Percentiles rank a stretch among this genome's conserved stretches.
Evolutionary conservation across 2,113 vertebrate genomes (phyloP).

Genomic region (Campylomormyrus tamandua): DNA sequence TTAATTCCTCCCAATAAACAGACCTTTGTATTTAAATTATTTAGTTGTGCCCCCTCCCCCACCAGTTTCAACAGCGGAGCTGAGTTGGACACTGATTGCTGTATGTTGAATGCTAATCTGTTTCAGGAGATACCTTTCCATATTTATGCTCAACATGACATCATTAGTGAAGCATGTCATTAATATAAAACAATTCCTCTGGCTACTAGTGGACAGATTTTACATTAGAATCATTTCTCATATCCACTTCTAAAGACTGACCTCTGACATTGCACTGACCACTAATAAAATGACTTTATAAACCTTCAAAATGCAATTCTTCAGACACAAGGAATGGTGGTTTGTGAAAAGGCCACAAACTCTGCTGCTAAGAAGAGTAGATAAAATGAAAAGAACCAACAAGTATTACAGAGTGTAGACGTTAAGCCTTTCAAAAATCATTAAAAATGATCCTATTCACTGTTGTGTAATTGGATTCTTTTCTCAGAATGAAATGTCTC

Average conservation of each 20-base stretch:
- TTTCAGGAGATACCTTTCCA: background rate
- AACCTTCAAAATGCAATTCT: background rate
- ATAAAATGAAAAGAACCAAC: background rate
- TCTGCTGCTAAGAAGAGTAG: background rate
- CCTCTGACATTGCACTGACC: background rate
- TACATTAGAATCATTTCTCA: background rate
- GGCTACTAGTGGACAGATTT: background rate
- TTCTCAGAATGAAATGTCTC: too few relatives aligned
- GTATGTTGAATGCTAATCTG: background rate
- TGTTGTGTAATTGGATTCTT: too few relatives aligned
- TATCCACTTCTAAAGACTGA: background rate
- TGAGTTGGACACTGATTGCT: background rate
- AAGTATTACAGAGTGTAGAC: background rate
- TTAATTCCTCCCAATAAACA: background rate
- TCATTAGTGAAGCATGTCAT: background rate
- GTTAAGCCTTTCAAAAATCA: too few relatives aligned
- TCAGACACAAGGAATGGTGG: background rate
- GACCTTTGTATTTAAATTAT: background rate
- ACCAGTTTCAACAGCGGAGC: background rate
- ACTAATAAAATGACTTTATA: background rate
- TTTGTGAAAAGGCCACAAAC: background rate
- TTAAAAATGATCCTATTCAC: too few relatives aligned
- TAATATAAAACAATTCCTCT: background rate
- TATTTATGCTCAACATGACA: background rate
- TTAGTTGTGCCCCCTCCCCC: background rate